Conservation (phyloP, 2,888 invertebrate genomes). For the Crepidodera aurea region DNA sequence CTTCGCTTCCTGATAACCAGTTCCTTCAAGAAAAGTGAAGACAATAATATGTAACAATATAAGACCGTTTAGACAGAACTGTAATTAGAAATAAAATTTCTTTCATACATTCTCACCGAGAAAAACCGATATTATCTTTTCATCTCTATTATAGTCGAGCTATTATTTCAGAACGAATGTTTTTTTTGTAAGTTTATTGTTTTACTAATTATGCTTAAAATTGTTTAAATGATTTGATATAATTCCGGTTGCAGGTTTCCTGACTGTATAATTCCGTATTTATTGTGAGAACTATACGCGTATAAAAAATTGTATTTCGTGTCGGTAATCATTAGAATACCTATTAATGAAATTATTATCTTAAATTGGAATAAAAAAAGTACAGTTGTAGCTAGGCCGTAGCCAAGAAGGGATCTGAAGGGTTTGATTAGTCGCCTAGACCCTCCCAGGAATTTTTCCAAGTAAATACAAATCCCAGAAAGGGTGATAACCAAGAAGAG, state of each 20-base stretch:
- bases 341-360: neutral
- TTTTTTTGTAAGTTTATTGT: conserved; percentile 10
- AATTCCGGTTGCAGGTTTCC: neutral
- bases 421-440: too few relatives aligned
- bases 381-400: too few relatives aligned
- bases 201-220: conserved; percentile 15
- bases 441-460: too few relatives aligned
- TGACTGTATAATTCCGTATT: neutral
- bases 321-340: neutral
- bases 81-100: conserved; percentile 21
- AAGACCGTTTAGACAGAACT: conserved; percentile 12
- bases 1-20: conserved; percentile 28
- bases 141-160: conserved; percentile 10
- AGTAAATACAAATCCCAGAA: too few relatives aligned
- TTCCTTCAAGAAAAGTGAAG: conserved; percentile 26
- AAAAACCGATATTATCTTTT: conserved; percentile 18
- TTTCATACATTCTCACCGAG: neutral
- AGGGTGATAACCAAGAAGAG: too few relatives aligned
- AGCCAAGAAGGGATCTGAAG: too few relatives aligned
- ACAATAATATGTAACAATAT: conserved; percentile 30
- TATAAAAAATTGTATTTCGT: neutral
- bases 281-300: neutral
- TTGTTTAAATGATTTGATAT: neutral
- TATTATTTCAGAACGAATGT: conserved; percentile 7
- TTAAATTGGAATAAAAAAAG: too few relatives aligned